Conservation (phyloP, 2,113 vertebrate species). For the Amphiprion percula region DNA sequence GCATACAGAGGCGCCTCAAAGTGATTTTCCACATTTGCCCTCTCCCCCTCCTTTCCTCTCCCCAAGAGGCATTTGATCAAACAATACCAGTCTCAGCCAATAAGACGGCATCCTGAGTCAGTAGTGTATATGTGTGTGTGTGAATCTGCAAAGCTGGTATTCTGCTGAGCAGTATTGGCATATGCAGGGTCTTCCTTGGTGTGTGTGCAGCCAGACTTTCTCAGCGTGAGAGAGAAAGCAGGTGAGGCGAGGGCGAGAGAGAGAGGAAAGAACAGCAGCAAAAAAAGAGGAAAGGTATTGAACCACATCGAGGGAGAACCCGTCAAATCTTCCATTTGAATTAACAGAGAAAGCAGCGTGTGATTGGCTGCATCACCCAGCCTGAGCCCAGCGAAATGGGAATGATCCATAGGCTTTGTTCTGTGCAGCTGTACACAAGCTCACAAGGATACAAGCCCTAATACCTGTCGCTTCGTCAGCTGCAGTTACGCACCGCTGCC, state of each 20-base stretch:
- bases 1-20: conserved; percentile 30
- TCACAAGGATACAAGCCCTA: background rate
- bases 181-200: conserved; percentile 20
- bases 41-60: background rate
- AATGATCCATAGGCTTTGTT: conserved; percentile 54
- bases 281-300: conserved; percentile 1
- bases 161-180: conserved; percentile 30
- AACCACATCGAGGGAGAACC: conserved; percentile 25
- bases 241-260: background rate
- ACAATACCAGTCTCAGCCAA: conserved; percentile 42
- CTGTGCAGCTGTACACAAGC: conserved; percentile 44
- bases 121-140: conserved; percentile 5
- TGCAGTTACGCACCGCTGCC: conserved; percentile 24
- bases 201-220: conserved; percentile 22
- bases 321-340: conserved; percentile 35
- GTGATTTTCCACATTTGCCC: conserved; percentile 28
- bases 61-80: conserved; percentile 37
- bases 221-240: background rate
- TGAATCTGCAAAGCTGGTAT: background rate
- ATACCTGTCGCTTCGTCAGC: conserved; percentile 1
- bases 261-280: too few species aligned
- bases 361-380: conserved; percentile 14
- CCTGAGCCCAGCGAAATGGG: conserved; percentile 22
- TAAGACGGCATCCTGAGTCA: conserved; percentile 41
- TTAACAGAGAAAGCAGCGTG: conserved; percentile 15